Evolutionary conservation across 2,797 vertebrate species (phyloP).

Genomic region (Hoplostethus atlanticus): DNA sequence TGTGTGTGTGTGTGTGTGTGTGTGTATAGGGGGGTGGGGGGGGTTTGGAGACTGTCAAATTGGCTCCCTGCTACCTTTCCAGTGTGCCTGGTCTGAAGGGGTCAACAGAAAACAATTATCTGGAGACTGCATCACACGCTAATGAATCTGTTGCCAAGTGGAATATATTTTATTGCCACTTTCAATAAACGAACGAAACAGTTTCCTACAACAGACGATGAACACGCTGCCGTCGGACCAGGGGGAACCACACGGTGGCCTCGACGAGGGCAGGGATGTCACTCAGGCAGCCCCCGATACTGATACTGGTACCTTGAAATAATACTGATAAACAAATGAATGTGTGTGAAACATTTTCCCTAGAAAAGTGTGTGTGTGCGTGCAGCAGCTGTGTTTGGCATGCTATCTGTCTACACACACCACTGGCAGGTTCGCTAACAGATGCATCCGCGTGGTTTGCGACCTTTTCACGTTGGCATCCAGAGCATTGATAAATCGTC

Average conservation of each 20-base stretch:
- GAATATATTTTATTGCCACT: conserved; percentile 33
- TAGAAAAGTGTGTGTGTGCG: conserved; percentile 21
- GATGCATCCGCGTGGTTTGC: conserved; percentile 39
- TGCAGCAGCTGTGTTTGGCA: conserved; percentile 56
- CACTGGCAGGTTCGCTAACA: conserved; percentile 60
- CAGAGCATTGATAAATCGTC: conserved; percentile 35
- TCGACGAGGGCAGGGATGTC: too few relatives aligned
- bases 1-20: conserved; percentile 3
- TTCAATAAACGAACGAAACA: conserved; percentile 37
- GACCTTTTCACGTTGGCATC: conserved; percentile 31
- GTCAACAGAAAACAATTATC: neutral
- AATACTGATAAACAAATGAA: too few relatives aligned
- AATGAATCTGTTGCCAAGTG: conserved; percentile 45
- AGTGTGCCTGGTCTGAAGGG: too few relatives aligned
- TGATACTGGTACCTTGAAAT: neutral
- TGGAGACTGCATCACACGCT: conserved; percentile 47
- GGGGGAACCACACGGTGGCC: neutral
- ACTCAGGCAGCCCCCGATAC: too few relatives aligned
- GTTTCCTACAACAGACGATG: conserved; percentile 34
- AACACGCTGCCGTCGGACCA: neutral
- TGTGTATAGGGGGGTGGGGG: conserved; percentile 16
- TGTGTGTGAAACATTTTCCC: conserved; percentile 36
- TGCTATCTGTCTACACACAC: neutral
- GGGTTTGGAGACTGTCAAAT: conserved; percentile 12
- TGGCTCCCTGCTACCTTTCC: too few relatives aligned